Evolutionary conservation across 2,797 vertebrate genomes (phyloP).

Genomic region (Thamnophis elegans): DNA sequence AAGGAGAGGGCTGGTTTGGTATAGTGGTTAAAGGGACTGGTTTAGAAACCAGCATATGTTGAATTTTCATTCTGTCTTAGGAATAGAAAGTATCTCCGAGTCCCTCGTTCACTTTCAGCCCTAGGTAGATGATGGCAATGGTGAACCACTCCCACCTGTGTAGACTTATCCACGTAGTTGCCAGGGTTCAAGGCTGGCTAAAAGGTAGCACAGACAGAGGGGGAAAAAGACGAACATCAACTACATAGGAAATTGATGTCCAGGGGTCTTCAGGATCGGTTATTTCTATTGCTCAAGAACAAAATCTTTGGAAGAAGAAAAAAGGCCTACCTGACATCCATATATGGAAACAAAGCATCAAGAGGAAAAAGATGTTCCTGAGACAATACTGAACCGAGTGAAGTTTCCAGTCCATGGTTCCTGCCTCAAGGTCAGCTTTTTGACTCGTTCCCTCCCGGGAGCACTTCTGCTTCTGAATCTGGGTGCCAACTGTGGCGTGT

Average conservation of each 20-base stretch:
- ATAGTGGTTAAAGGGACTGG: not conserved
- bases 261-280: too few relatives aligned
- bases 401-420: not conserved
- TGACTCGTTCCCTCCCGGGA: not conserved
- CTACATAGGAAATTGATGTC: accelerated
- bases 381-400: not conserved
- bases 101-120: not conserved
- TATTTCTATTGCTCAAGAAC: too few relatives aligned
- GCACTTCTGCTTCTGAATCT: not conserved
- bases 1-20: not conserved
- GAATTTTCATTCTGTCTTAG: too few relatives aligned
- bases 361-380: slow-evolving; percentile 2
- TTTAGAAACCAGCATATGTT: not conserved
- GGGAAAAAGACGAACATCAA: too few relatives aligned
- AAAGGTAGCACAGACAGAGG: not conserved
- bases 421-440: not conserved
- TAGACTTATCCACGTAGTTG: not conserved
- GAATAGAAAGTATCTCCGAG: too few relatives aligned
- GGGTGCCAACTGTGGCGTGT: not conserved
- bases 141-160: not conserved
- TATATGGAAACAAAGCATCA: not conserved
- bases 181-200: not conserved
- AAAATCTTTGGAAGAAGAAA: too few relatives aligned
- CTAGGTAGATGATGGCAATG: not conserved
- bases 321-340: slow-evolving; percentile 20